Base-by-base conservation (phyloP, 2,797 vertebrate species). In the Rachycentron canadum region DNA sequence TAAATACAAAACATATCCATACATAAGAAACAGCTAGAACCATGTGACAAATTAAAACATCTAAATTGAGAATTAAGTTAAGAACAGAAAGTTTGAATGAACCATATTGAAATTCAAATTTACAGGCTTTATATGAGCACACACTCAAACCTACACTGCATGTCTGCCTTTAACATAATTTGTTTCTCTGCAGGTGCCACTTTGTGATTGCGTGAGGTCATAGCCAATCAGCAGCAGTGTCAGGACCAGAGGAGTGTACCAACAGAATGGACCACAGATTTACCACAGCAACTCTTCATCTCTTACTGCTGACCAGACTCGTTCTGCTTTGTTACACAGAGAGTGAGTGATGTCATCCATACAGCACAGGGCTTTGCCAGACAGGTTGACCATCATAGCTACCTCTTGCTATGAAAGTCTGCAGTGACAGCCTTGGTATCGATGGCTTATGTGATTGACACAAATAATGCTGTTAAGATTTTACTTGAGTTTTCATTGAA, bases 191-290 rank as follows among this genome's bases (percentile, higher is more conserved):
- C 84, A 95, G 95, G 93, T 92, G 78, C 83, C 73, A 53, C 72
- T 86, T 71, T 56, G 86, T 93, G 83, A 90, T 78, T 69, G 82
- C 49, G 67, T 90, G 84, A 92, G 83, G 41, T 81, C 71, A 32
- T 88, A 91, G 87, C 82, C 67, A 74, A 82, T 52, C 79, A 88
- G 78, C 87, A 74, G 89, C 90, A 86, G 90, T 32, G 81, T 88
- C 82, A 85, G 88, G 83, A 91, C 85, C 88, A 87, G 82, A 91
- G 93, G 88, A 91, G 90, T 69, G 86, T 73, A 90, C 91, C 83
- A 0, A 74, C 92, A 95, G 88, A 91, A 97, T 97, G 97, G 95
- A 95, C 93, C 93, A 93, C 79, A 88, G 90, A 86, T 89, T 91
- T 57, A 76, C 56, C 73, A 74, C 62, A 26, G 83, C 64, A 75